Conservation (phyloP, 2,113 vertebrate species). For the Casuarius casuarius region DNA sequence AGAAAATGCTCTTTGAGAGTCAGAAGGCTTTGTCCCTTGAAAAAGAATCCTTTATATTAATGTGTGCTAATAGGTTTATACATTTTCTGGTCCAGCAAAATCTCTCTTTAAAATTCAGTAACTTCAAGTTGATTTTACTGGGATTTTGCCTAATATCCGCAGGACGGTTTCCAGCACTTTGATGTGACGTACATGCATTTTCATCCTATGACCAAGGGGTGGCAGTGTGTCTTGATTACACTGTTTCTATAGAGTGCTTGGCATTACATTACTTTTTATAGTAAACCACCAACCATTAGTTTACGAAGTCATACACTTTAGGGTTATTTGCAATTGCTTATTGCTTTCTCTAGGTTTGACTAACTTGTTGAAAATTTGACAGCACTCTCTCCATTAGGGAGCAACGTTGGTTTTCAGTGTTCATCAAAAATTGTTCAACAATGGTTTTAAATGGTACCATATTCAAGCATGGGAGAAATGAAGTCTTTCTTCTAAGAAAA, state of each 20-base stretch:
- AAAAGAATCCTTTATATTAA: not conserved
- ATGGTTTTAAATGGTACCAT: not conserved
- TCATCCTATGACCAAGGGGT: slow-evolving; percentile 36
- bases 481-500: not conserved
- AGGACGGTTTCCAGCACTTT: not conserved
- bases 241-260: rapidly evolving
- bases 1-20: not conserved
- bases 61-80: not conserved
- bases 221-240: slow-evolving; percentile 23
- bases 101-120: not conserved
- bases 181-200: not conserved
- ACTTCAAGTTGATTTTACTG: not conserved
- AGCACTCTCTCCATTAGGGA: not conserved
- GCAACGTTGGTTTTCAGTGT: not conserved
- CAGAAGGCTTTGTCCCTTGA: not conserved
- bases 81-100: not conserved
- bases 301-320: not conserved
- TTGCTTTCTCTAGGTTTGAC: not conserved
- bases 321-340: not conserved
- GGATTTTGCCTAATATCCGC: not conserved
- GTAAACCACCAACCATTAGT: not conserved
- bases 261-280: not conserved
- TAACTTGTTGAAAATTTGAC: not conserved
- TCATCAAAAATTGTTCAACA: not conserved
- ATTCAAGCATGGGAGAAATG: not conserved